These are phyloP conservation scores for Pseudococcus viburni DNA, from an alignment of 2,888 invertebrate species.

Conservation along the genomic window DNA sequence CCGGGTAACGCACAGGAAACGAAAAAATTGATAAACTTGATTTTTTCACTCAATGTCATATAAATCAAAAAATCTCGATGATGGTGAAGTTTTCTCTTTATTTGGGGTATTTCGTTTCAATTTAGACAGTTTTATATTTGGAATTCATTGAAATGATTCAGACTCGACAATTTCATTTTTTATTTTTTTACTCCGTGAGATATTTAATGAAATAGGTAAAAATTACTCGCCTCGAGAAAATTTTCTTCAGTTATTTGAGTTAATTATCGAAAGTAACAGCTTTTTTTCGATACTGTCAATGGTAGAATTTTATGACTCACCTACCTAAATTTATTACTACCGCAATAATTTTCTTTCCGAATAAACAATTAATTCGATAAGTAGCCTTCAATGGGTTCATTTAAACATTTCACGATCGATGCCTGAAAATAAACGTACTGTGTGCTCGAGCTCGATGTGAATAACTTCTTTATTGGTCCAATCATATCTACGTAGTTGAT, in stretches of 20 bases:
- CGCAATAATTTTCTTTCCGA: constrained; percentile 33
- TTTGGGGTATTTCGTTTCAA: neutral
- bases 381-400: constrained; percentile 32
- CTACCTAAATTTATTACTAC: constrained; percentile 22
- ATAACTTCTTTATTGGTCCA: neutral
- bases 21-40: constrained; percentile 24
- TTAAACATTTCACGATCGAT: constrained; percentile 3
- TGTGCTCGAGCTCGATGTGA: neutral
- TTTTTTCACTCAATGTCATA: constrained; percentile 24
- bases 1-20: neutral
- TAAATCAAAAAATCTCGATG: neutral
- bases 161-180: no score
- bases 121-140: neutral
- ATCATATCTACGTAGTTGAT: neutral
- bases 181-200: neutral
- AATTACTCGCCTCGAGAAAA: neutral
- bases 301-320: constrained; percentile 3
- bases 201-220: no score
- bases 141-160: neutral
- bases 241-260: neutral
- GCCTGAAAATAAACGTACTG: neutral
- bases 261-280: neutral
- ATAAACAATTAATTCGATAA: constrained; percentile 38
- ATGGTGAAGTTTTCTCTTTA: neutral
- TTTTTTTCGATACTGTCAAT: constrained; percentile 7